phyloP scores from a whole-genome alignment of 2,113 vertebrate species.

The Micronycteris hirsuta region DNA sequence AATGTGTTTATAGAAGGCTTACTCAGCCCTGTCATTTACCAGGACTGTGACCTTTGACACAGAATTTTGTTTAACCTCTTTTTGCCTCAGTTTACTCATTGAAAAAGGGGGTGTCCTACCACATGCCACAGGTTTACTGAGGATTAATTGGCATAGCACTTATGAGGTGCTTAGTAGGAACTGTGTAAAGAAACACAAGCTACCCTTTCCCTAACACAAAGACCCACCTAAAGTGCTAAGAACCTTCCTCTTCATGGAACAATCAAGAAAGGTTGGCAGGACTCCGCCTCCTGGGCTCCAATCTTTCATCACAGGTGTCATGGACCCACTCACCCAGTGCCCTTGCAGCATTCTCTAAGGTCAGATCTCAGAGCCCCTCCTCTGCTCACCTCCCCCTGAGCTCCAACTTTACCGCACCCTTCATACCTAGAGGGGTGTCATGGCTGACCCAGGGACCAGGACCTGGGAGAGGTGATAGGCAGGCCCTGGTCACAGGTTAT shows the following conservation, averaged over 20 bases:
- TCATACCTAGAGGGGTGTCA: not conserved
- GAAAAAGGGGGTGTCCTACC: not conserved
- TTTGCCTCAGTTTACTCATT: not conserved
- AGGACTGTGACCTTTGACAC: not conserved
- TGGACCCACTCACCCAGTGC: not conserved
- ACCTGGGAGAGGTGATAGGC: rapidly evolving
- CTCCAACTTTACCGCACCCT: not conserved
- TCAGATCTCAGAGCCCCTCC: not conserved
- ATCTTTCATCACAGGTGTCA: not conserved
- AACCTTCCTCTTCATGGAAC: not conserved
- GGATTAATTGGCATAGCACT: not conserved
- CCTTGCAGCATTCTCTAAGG: not conserved
- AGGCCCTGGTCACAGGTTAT: not conserved
- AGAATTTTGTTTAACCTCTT: not conserved
- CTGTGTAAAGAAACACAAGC: not conserved
- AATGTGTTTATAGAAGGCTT: not conserved
- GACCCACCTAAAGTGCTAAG: not conserved
- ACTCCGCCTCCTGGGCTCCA: not conserved
- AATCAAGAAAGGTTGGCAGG: not conserved
- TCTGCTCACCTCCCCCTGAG: not conserved
- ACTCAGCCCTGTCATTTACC: not conserved
- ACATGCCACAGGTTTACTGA: not conserved
- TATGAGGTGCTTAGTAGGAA: not conserved
- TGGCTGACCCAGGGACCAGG: not conserved
- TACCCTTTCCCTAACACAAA: not conserved